Conservation (phyloP, 1,140 invertebrate species). For the Bombus cullumanus region DNA sequence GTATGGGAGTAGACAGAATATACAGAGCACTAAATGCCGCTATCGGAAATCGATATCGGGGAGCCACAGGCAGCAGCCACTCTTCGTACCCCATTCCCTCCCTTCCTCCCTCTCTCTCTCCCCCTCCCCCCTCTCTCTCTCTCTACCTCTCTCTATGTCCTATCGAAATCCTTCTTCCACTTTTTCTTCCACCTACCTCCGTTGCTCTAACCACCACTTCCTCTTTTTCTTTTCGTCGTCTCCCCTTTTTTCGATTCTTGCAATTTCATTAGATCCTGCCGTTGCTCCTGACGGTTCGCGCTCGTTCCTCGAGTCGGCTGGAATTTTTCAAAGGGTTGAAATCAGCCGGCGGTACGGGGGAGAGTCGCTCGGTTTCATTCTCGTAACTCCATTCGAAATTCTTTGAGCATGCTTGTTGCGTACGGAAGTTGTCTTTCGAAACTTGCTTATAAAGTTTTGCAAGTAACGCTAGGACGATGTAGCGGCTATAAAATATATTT, state of each 20-base stretch:
- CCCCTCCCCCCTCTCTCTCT: conserved; percentile 1
- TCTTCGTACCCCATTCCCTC: conserved; percentile 62
- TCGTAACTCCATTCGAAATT: not conserved
- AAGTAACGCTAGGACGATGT: not conserved
- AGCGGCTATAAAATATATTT: not conserved
- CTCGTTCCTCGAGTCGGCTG: conserved; percentile 21
- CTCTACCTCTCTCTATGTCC: not conserved
- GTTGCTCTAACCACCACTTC: not conserved
- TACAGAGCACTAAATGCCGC: conserved; percentile 80
- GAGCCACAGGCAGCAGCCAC: conserved; percentile 79
- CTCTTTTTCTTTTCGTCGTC: too few species aligned
- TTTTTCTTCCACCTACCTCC: not conserved
- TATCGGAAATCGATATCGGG: conserved; percentile 81
- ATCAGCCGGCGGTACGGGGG: not conserved
- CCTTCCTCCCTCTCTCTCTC: not conserved
- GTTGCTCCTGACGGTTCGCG: conserved; percentile 19
- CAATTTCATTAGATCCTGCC: conserved; percentile 57
- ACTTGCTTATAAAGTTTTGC: not conserved
- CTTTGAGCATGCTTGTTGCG: not conserved
- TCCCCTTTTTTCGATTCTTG: conserved; percentile 19
- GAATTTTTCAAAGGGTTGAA: conserved; percentile 54
- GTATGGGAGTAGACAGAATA: conserved; percentile 80
- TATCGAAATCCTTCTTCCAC: not conserved
- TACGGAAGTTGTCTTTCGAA: not conserved
- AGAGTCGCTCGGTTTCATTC: not conserved